A percentile compares a stretch with the other conserved stretches of the same genome.
Conservation (phyloP, 2,113 vertebrate genomes). For the Archocentrus centrarchus region DNA sequence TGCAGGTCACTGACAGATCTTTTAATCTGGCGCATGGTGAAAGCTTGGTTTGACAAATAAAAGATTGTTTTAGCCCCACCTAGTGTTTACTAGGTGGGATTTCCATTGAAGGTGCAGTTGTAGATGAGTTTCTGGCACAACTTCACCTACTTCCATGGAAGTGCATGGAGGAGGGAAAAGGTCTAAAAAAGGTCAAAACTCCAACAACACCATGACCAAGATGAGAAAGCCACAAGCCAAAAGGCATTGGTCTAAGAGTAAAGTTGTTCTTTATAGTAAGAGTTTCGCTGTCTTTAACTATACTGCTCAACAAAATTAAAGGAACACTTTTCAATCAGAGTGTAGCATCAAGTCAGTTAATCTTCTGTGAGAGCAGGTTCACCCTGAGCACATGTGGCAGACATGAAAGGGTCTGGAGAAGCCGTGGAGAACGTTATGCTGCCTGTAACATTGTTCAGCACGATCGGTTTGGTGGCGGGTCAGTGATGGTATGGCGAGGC, state of each 20-base stretch:
- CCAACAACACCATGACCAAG: background rate
- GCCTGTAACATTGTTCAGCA: too few species aligned
- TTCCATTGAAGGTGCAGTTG: too few species aligned
- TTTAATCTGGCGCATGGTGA: background rate
- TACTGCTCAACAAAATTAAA: too few species aligned
- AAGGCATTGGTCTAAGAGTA: background rate
- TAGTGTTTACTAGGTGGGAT: conserved; percentile 37
- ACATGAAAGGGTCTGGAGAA: too few species aligned
- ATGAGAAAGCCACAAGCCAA: background rate
- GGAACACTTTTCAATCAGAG: too few species aligned
- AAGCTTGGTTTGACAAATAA: background rate
- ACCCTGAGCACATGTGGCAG: too few species aligned
- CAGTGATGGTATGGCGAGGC: too few species aligned
- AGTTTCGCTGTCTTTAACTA: background rate
- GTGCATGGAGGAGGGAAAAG: background rate
- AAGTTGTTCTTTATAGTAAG: background rate
- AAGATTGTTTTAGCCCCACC: conserved; percentile 32
- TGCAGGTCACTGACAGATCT: background rate
- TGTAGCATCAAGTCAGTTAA: too few species aligned
- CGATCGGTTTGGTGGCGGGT: too few species aligned
- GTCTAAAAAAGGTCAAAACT: background rate
- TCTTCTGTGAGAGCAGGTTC: too few species aligned
- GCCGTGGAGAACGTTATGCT: too few species aligned
- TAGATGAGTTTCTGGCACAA: background rate
- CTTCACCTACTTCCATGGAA: background rate